A percentile compares a stretch with the other conserved stretches of the same genome.
These are phyloP conservation scores for Axea sp. DNA, from an alignment of 2,888 invertebrate species.

Conservation along the genomic window DNA sequence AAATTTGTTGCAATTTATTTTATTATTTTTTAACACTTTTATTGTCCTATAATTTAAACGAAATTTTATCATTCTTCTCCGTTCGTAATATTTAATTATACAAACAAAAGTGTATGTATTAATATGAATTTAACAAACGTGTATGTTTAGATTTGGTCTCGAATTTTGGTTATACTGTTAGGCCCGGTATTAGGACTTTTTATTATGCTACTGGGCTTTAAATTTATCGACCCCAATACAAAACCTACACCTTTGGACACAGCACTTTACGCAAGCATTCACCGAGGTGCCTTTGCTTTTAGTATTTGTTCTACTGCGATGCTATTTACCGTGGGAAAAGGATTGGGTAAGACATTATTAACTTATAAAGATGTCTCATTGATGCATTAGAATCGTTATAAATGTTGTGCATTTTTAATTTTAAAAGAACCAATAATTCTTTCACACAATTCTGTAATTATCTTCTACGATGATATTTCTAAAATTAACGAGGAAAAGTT, in stretches of 20 bases:
- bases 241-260: slow-evolving; percentile 62
- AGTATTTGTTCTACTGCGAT: slow-evolving; percentile 65
- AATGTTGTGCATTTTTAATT: too few relatives aligned
- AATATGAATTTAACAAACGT: slow-evolving; percentile 6
- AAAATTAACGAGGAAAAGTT: too few relatives aligned
- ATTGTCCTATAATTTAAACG: slow-evolving; percentile 42
- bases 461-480: too few relatives aligned
- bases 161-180: slow-evolving; percentile 64
- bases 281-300: slow-evolving; percentile 66
- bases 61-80: too few relatives aligned
- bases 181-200: slow-evolving; percentile 61
- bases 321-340: slow-evolving; percentile 70
- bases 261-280: slow-evolving; percentile 67
- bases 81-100: slow-evolving; percentile 24
- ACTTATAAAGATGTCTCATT: too few relatives aligned
- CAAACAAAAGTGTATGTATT: too few relatives aligned
- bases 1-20: too few relatives aligned
- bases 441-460: too few relatives aligned
- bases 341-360: slow-evolving; percentile 69
- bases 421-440: too few relatives aligned
- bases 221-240: slow-evolving; percentile 68
- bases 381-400: too few relatives aligned
- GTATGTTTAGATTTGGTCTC: slow-evolving; percentile 64
- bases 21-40: too few relatives aligned
- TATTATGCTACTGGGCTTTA: slow-evolving; percentile 60